Evolutionary conservation across 1,140 invertebrate genomes (phyloP), one percentile per base, ranked within the genome.

Genomic region (Drosophila melanica): DNA sequence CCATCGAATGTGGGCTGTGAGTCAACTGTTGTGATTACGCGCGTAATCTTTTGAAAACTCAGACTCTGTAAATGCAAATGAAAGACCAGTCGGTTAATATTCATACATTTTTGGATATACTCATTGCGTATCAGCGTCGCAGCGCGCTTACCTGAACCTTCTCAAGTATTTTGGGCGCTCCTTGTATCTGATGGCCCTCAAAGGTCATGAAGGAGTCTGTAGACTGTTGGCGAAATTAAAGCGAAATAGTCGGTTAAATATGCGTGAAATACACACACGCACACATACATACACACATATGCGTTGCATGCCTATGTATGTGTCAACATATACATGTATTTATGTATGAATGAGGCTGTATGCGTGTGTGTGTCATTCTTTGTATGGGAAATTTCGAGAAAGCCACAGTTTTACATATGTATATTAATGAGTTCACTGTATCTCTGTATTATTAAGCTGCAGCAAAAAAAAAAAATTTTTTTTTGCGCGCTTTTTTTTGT

Each of bases 1-100:
- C 98, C 98, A 93, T 98, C 98, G 90, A 97, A 98, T 94, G 97
- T 98, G 42, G 98, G 98, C 93, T 98, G 98, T 66, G 96, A 97
- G 92, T 99, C 98, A 47, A 98, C 95, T n/a, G 96, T 95, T 60
- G 98, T 98, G 91, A 98, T 96, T 90, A 96, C 94, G 93, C 98
- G 95, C 91, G 95, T 95, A 81, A 99, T 98, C 93, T 98, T 98
- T 94, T 98, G 96, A 94, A 98, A 98, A 68, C 94, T 94, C 92
- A 98, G 93, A 90, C 94, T 94, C 96, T 97, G 62, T 68, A 3
- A 6, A 14, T 18, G 6, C n/a, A 16, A 48, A 18, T 23, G 41
- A 9, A 16, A 50, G 16, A 12, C 0, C 8, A 10, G 2, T 42
- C 41, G 8, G 23, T 41, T 0, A 35, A 10, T 35, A 35, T 9